Evolutionary conservation across 2,888 invertebrate genomes (phyloP).

Genomic region (Eilema depressum): DNA sequence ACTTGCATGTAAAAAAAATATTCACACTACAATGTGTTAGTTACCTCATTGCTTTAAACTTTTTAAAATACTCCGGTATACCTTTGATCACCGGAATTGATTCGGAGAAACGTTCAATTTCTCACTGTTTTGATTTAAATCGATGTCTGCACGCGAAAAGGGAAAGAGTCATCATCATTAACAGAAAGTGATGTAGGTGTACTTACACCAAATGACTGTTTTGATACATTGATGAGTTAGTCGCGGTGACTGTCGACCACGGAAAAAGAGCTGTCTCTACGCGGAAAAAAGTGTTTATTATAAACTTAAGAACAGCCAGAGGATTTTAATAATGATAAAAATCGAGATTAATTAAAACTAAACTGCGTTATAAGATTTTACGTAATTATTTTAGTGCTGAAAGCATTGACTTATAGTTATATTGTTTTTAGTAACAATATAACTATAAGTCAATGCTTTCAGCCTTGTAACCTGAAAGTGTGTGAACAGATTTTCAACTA

Average conservation of each 20-base stretch:
- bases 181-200: constrained; percentile 6
- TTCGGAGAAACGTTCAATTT: constrained; percentile 6
- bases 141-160: constrained; percentile 12
- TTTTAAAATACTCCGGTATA: neutral
- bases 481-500: too few relatives aligned
- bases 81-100: neutral
- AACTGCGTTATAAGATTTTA: too few relatives aligned
- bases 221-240: neutral
- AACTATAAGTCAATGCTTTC: too few relatives aligned
- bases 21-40: neutral
- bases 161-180: constrained; percentile 15
- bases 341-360: neutral
- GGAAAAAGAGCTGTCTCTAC: too few relatives aligned
- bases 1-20: neutral
- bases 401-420: too few relatives aligned
- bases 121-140: constrained; percentile 7
- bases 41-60: neutral
- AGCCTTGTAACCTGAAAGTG: too few relatives aligned
- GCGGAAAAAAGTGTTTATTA: too few relatives aligned
- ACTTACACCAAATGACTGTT: neutral
- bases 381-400: too few relatives aligned
- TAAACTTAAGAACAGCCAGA: too few relatives aligned
- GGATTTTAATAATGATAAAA: neutral
- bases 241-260: neutral
- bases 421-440: too few relatives aligned